Conservation (phyloP, 2,888 invertebrate genomes). For the Dusona sp. region DNA sequence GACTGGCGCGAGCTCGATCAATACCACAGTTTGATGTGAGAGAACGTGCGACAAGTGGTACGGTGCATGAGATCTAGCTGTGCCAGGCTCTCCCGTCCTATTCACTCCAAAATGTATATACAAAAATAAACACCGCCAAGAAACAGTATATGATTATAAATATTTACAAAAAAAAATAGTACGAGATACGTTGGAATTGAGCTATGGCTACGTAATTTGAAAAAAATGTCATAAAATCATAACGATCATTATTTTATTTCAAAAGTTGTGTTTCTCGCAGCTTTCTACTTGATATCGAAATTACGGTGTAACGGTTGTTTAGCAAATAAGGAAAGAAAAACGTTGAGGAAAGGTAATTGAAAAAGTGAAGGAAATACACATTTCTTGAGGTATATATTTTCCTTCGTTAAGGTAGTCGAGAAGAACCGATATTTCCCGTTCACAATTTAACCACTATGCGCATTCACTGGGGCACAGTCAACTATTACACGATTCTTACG, state of each 20-base stretch:
- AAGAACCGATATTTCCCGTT: conserved; percentile 34
- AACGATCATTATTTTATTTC: background rate
- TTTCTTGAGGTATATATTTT: background rate
- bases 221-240: background rate
- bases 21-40: conserved; percentile 72
- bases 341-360: background rate
- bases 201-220: background rate
- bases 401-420: background rate
- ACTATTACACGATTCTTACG: conserved; percentile 41
- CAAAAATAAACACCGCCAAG: background rate
- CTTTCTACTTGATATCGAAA: conserved; percentile 18
- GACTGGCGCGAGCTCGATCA: conserved; percentile 68
- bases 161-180: background rate
- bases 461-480: background rate
- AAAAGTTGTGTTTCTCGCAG: conserved; percentile 10
- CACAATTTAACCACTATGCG: background rate
- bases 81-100: conserved; percentile 59
- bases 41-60: conserved; percentile 67
- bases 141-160: background rate
- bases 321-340: background rate
- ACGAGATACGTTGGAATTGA: background rate
- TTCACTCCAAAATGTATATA: background rate
- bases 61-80: conserved; percentile 65
- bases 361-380: background rate
- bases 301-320: background rate